Conservation (phyloP, 2,888 invertebrate genomes). For the Eupithecia abbreviata region DNA sequence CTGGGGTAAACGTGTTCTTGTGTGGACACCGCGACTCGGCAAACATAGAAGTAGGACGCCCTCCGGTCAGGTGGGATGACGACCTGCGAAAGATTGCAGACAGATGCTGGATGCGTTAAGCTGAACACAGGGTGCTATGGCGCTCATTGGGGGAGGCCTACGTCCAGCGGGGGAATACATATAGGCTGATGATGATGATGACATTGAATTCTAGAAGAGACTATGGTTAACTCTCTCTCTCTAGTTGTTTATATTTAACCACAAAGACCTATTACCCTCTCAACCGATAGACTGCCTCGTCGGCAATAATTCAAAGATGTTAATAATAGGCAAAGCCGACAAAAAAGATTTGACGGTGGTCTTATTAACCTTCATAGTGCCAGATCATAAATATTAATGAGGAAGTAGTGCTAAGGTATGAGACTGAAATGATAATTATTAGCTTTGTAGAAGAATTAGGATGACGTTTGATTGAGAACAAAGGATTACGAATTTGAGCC, state of each 20-base stretch:
- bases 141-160: no score
- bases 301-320: constrained; percentile 13
- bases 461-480: no score
- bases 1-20: no score
- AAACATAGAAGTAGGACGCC: no score
- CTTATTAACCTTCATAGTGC: constrained; percentile 10
- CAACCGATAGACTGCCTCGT: background rate
- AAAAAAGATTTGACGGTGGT: constrained; percentile 26
- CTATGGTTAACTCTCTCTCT: background rate
- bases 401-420: background rate
- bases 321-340: constrained; percentile 22
- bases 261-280: background rate
- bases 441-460: background rate
- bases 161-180: no score
- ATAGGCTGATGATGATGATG: no score
- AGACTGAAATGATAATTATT: background rate
- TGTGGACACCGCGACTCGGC: no score
- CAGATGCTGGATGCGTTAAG: no score
- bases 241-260: background rate
- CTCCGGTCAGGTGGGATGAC: no score
- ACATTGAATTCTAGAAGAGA: background rate
- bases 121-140: no score
- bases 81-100: no score
- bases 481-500: background rate
- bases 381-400: constrained; percentile 1